Base-by-base conservation (phyloP, 2,113 vertebrate genomes). In the Anarhynchus alexandrinus region DNA sequence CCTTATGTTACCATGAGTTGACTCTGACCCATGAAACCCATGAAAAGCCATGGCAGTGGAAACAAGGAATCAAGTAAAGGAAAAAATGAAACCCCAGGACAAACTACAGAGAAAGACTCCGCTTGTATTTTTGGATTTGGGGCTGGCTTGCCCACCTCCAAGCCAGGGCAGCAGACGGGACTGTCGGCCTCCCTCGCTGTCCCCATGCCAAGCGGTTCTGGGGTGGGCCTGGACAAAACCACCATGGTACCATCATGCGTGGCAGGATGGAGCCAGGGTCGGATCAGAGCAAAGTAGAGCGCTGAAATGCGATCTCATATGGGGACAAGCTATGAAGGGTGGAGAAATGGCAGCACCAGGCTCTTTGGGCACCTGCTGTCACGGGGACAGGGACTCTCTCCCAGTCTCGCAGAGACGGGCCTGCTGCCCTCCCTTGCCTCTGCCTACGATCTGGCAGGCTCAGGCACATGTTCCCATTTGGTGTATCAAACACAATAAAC, bases 61-160 rank as follows among this genome's bases (percentile, higher is more conserved):
- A 98, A 93, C 73, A 81, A 87, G 97, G 69, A 91, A 69, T 77
- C 69, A 82, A 76, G n/a, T 57, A 67, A 92, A 93, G 32, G 78
- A 54, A 84, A 51, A 91, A 94, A 93, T 23, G 3, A 94, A 96
- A 84, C 23, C 26, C 43, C 19, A 22, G 29, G 19, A 72, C 43
- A 49, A 88, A 52, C 76, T 69, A 71, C 45, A 85, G 59, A 64
- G 69, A 61, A 78, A 78, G 12, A 72, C 10, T 62, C 5, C 1
- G 62, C 40, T 93, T 18, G 3, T 34, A 17, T 42, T 88, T 58
- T 52, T 32, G 15, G 10, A 29, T 76, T 62, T 52, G 45, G 27
- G 34, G 42, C 32, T 77, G 54, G 42, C 22, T 29, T 58, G 30
- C n/a, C 57, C 40, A 54, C 19, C 36, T 76, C 52, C 23, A n/a